Conservation (phyloP, 2,797 vertebrate species). For the Tenualosa thibaudeaui region DNA sequence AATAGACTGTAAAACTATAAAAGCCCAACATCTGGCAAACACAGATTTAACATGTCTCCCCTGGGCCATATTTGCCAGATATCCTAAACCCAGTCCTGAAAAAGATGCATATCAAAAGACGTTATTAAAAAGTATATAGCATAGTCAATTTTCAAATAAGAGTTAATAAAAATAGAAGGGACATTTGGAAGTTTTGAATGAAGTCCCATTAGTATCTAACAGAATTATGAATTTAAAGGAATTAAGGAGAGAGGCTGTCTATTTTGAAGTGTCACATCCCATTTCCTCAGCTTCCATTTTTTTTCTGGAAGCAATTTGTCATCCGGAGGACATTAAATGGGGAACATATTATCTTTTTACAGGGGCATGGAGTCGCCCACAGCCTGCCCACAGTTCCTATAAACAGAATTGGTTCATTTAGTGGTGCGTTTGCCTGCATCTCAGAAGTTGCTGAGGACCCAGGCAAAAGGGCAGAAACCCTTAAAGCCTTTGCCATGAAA, state of each 20-base stretch:
- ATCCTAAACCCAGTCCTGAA: slow-evolving; percentile 17
- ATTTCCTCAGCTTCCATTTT: slow-evolving; percentile 73
- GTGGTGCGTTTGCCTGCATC: slow-evolving; percentile 66
- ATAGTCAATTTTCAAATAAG: slow-evolving; percentile 17
- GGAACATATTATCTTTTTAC: slow-evolving; percentile 81
- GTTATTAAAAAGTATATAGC: neutral
- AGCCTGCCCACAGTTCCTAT: slow-evolving; percentile 76
- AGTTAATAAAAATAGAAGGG: slow-evolving; percentile 32
- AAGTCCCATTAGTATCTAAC: slow-evolving; percentile 47
- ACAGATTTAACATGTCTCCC: neutral
- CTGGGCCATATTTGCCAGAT: slow-evolving; percentile 19
- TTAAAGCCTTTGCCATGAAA: slow-evolving; percentile 49
- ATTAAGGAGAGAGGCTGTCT: slow-evolving; percentile 62
- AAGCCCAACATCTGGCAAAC: slow-evolving; percentile 20
- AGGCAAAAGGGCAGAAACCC: slow-evolving; percentile 60
- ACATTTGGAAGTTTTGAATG: slow-evolving; percentile 29
- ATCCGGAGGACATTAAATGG: slow-evolving; percentile 79
- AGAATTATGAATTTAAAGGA: slow-evolving; percentile 64
- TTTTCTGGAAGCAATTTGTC: slow-evolving; percentile 81
- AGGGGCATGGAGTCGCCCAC: slow-evolving; percentile 76
- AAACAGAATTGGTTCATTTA: slow-evolving; percentile 78
- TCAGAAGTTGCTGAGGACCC: slow-evolving; percentile 61
- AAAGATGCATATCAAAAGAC: neutral
- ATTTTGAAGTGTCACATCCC: slow-evolving; percentile 69
- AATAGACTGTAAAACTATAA: slow-evolving; percentile 21